These are phyloP conservation scores for Proctacanthus coquilletti DNA, from an alignment of 1,140 invertebrate species.

Conservation along the genomic window DNA sequence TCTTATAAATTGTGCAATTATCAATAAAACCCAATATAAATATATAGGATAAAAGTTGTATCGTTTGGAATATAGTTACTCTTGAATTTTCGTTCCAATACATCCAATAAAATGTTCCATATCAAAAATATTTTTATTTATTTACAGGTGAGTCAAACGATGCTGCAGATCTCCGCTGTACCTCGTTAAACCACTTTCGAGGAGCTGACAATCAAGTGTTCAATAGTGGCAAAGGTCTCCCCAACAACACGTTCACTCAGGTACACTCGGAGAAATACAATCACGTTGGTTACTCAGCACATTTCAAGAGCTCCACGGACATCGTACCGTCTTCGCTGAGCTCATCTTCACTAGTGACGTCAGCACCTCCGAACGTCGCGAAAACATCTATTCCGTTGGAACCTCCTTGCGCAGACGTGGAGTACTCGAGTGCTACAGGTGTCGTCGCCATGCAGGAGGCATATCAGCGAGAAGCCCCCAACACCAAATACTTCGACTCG, in stretches of 20 bases:
- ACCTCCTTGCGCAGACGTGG: no score
- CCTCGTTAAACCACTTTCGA: constrained; percentile 3
- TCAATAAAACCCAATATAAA: no score
- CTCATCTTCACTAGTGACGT: no score
- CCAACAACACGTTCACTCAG: not conserved
- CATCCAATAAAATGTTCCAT: no score
- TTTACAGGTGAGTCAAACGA: not conserved
- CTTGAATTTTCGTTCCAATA: no score
- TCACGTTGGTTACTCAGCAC: not conserved
- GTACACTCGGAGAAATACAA: not conserved
- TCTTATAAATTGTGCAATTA: no score
- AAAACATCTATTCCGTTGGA: no score
- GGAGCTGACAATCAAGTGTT: constrained; percentile 5
- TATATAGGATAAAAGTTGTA: no score
- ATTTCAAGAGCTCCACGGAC: not conserved
- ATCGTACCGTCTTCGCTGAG: not conserved
- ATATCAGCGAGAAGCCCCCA: not conserved
- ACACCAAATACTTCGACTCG: not conserved
- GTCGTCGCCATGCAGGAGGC: not conserved
- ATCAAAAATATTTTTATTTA: not conserved
- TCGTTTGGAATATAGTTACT: no score
- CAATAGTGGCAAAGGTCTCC: not conserved
- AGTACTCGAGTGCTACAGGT: no score
- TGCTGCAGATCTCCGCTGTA: constrained; percentile 4
- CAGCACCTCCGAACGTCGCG: no score